A percentile compares a stretch with the other conserved stretches of the same genome.
phyloP scores from a whole-genome alignment of 1,140 invertebrate species.

The Phenacoccus solenopsis region DNA sequence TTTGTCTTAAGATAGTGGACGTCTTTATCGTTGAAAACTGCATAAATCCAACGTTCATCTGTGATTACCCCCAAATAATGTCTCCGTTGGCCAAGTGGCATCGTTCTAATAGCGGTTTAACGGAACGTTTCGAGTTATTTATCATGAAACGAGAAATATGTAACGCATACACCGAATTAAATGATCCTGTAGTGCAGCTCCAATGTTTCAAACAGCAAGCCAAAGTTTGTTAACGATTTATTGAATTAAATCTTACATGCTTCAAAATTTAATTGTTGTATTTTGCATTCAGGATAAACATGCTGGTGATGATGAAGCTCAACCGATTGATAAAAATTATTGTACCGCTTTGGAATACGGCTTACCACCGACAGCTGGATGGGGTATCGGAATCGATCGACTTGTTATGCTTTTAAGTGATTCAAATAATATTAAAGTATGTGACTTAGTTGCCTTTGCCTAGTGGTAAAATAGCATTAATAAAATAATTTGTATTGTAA shows the following conservation, averaged over 20 bases:
- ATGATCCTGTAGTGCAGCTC: conserved; percentile 92
- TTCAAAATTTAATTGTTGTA: background rate
- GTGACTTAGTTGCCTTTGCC: background rate
- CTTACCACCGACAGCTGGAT: conserved; percentile 93
- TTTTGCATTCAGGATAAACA: conserved; percentile 61
- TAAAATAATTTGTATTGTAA: no score
- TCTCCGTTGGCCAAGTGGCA: conserved; percentile 98
- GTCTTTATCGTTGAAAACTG: conserved; percentile 92
- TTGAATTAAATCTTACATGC: no score
- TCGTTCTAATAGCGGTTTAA: conserved; percentile 70
- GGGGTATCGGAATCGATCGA: conserved; percentile 94
- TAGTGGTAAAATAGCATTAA: background rate
- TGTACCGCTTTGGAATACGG: conserved; percentile 96
- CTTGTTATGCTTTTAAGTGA: conserved; percentile 97
- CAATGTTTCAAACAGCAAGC: conserved; percentile 91
- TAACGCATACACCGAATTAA: conserved; percentile 99
- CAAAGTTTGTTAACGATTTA: conserved; percentile 37
- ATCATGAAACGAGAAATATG: conserved; percentile 94
- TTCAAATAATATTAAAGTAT: conserved; percentile 94
- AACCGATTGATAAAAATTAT: conserved; percentile 93
- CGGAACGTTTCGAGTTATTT: conserved; percentile 96
- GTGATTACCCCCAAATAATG: conserved; percentile 98
- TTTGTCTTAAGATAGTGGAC: conserved; percentile 58
- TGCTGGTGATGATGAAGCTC: conserved; percentile 97
- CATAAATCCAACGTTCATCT: conserved; percentile 94